Evolutionary conservation across 2,113 vertebrate genomes (phyloP).

Genomic region (Conger conger): DNA sequence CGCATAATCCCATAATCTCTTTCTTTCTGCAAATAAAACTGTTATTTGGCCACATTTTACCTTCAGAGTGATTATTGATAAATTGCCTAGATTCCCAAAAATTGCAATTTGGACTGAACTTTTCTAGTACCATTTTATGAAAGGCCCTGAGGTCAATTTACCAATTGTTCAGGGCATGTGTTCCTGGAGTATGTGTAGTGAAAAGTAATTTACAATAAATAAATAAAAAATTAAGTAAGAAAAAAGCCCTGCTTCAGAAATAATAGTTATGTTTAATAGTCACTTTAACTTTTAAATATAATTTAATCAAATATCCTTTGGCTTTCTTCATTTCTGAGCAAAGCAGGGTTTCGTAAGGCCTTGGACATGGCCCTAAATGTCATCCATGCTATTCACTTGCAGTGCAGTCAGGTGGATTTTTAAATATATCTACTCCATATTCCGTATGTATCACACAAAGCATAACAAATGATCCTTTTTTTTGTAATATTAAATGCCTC

Average conservation of each 20-base stretch:
- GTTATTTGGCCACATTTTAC: not conserved
- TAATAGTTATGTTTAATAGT: not conserved
- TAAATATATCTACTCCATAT: too few relatives aligned
- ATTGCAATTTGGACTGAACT: not conserved
- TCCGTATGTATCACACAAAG: not conserved
- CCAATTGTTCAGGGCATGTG: not conserved
- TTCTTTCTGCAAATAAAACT: not conserved
- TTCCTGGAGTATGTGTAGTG: not conserved
- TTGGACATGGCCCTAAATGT: not conserved
- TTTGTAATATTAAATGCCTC: not conserved
- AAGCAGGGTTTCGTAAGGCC: not conserved
- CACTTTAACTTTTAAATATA: not conserved
- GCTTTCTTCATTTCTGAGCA: not conserved
- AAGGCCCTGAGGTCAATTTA: not conserved
- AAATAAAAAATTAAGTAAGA: too few relatives aligned
- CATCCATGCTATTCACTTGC: conserved; percentile 25
- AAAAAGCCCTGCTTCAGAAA: not conserved
- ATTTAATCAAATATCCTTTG: not conserved
- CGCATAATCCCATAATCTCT: not conserved
- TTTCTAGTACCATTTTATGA: not conserved
- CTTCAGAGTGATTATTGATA: not conserved
- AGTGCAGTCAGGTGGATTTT: not conserved
- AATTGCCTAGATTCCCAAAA: not conserved
- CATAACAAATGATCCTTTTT: not conserved
- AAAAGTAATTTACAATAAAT: not conserved